These are phyloP conservation scores for Macrocentrus cingulum DNA, from an alignment of 1,140 invertebrate species.

Conservation along the genomic window DNA sequence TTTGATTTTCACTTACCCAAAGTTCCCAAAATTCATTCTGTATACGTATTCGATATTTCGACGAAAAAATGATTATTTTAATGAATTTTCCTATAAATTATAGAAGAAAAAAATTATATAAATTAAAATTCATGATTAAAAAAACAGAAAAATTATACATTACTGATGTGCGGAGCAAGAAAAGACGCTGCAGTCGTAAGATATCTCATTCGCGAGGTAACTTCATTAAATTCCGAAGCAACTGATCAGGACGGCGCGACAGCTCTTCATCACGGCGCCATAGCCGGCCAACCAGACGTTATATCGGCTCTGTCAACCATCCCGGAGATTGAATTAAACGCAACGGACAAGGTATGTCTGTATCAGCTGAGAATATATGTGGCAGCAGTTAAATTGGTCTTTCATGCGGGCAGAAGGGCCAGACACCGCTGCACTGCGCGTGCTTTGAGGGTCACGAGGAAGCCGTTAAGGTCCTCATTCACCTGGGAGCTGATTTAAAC, in stretches of 20 bases:
- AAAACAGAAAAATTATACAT: conserved; percentile 67
- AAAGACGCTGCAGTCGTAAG: conserved; percentile 67
- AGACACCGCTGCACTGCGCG: conserved; percentile 73
- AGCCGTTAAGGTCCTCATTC: conserved; percentile 67
- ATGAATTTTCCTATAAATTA: background rate
- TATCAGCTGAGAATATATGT: too few species aligned
- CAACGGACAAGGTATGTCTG: conserved; percentile 58
- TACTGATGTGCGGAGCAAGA: conserved; percentile 70
- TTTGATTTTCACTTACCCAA: too few species aligned
- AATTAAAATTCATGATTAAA: conserved; percentile 23
- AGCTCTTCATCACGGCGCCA: conserved; percentile 57
- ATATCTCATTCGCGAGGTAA: conserved; percentile 65
- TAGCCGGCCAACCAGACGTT: conserved; percentile 57
- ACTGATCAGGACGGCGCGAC: conserved; percentile 59
- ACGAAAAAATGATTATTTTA: too few species aligned
- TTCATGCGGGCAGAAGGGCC: conserved; percentile 61
- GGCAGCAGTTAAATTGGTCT: too few species aligned
- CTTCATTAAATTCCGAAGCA: conserved; percentile 67
- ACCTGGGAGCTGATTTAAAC: conserved; percentile 62
- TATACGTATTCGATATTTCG: too few species aligned
- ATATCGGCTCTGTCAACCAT: conserved; percentile 66
- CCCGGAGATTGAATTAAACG: conserved; percentile 62
- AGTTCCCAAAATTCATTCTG: too few species aligned
- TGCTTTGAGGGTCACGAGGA: conserved; percentile 73
- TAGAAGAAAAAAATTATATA: too few species aligned